Evolutionary conservation across 2,797 vertebrate genomes (phyloP).

Genomic region (Phoxinus dragarum): DNA sequence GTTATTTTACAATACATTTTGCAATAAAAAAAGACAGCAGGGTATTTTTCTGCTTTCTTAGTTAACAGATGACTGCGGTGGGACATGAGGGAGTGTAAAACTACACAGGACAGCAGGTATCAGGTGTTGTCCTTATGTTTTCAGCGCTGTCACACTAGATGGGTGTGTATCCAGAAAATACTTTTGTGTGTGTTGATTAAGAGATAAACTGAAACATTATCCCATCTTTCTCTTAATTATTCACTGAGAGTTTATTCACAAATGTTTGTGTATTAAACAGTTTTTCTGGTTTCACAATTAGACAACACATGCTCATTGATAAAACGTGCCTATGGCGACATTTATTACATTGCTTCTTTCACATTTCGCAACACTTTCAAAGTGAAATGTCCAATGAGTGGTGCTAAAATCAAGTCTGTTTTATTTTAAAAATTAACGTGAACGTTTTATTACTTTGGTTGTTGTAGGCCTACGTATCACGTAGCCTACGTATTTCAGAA

Average conservation of each 20-base stretch:
- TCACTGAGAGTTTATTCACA: slow-evolving; percentile 25
- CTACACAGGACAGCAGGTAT: slow-evolving; percentile 30
- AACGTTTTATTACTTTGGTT: not conserved
- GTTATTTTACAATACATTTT: not conserved
- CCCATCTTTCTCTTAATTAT: slow-evolving; percentile 40
- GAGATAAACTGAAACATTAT: slow-evolving; percentile 45
- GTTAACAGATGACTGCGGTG: not conserved
- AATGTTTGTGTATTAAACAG: not conserved
- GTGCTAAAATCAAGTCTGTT: slow-evolving; percentile 8
- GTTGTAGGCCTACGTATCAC: not conserved
- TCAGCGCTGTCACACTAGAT: slow-evolving; percentile 37
- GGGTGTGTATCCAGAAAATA: slow-evolving; percentile 11
- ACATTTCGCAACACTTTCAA: not conserved
- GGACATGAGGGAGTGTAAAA: slow-evolving; percentile 8
- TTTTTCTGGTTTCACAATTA: not conserved
- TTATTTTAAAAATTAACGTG: not conserved
- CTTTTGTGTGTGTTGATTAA: slow-evolving; percentile 44
- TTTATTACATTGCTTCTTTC: not conserved
- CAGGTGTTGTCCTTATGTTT: slow-evolving; percentile 41
- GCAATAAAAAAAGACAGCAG: not conserved
- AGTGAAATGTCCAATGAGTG: not conserved
- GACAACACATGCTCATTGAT: not conserved
- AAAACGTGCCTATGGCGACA: not conserved
- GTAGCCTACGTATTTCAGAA: not conserved
- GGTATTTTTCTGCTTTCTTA: not conserved